These are phyloP conservation scores for Ptilonorhynchus violaceus DNA, from an alignment of 2,113 vertebrate species.

Conservation along the genomic window DNA sequence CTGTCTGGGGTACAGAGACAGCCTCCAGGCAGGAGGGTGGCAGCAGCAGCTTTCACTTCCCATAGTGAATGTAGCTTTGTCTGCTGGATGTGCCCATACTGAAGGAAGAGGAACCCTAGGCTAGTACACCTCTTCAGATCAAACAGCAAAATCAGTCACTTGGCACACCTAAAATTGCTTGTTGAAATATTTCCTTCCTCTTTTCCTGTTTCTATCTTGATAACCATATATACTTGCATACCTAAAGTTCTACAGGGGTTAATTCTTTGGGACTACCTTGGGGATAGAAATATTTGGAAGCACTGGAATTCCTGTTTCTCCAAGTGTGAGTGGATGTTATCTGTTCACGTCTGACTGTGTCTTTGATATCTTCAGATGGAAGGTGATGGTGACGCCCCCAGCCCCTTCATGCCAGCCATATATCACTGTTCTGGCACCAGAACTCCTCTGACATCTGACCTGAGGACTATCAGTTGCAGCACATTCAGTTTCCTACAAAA, in stretches of 20 bases:
- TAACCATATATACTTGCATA: not conserved
- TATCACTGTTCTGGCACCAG: slow-evolving; percentile 41
- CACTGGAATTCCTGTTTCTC: slow-evolving; percentile 32
- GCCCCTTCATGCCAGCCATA: slow-evolving; percentile 11
- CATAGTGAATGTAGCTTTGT: not conserved
- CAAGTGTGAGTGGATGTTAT: slow-evolving; percentile 50
- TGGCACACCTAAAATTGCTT: not conserved
- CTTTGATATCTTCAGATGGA: slow-evolving; percentile 50
- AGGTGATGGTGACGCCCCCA: slow-evolving; percentile 16
- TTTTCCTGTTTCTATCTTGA: not conserved
- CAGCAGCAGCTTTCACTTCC: not conserved
- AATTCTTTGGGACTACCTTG: not conserved
- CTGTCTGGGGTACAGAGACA: not conserved
- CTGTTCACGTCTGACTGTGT: not conserved
- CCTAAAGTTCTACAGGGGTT: not conserved
- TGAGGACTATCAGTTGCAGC: slow-evolving; percentile 16
- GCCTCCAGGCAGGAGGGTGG: not conserved
- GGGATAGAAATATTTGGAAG: slow-evolving; percentile 33
- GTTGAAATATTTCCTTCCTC: not conserved
- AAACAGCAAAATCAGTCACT: not conserved
- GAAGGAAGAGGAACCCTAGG: not conserved
- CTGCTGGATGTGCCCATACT: not conserved
- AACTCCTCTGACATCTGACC: slow-evolving; percentile 56
- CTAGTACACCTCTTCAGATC: not conserved
- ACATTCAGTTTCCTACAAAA: not conserved